Base-by-base conservation (phyloP, 2,113 vertebrate species). In the Natator depressus region DNA sequence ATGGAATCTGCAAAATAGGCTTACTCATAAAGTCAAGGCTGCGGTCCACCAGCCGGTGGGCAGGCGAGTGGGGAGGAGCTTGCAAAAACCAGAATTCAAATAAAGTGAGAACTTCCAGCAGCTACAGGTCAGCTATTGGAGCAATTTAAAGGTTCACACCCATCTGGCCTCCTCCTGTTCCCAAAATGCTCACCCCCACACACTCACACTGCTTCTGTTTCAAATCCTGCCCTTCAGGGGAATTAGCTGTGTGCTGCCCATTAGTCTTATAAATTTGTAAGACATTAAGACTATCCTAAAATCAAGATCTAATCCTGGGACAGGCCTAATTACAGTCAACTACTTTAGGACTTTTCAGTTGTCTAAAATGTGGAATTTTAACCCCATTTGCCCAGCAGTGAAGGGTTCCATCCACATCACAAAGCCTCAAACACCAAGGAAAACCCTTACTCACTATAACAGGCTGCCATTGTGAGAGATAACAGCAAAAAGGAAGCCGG, bases 321-420 rank as follows among this genome's bases (percentile, higher is more conserved):
- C 75, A 93, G 76, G 31, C 88, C 88, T 94, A 95, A 94, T 94
- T 94, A 90, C 42, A 51, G 91, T 2, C 13, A n/a, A 95, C 89
- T 95, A 80, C 85, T 96, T 96, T 92, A 91, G 38, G 95, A 91
- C 65, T 93, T 94, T 59, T 92, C 87, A 94, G 95, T 95, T 82
- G 79, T 93, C 95, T 84, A 94, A 93, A 62, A 95, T 90, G 42
- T 22, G 87, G 93, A 95, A 47, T 89, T 96, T 95, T 94, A 95
- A 96, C 96, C 84, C 47, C 24, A 51, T 83, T 93, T 96, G 75
- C 82, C 53, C 88, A 87, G 78, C 72, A 91, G 57, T n/a, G 42
- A 89, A 94, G 91, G 75, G 46, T 85, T 88, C 92, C 65, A 87
- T 50, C 79, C 72, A 96, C 85, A 95, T 82, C 72, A 86, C 47